Evolutionary conservation across 2,113 vertebrate species (phyloP).

Genomic region (Motacilla tschutschensis): DNA sequence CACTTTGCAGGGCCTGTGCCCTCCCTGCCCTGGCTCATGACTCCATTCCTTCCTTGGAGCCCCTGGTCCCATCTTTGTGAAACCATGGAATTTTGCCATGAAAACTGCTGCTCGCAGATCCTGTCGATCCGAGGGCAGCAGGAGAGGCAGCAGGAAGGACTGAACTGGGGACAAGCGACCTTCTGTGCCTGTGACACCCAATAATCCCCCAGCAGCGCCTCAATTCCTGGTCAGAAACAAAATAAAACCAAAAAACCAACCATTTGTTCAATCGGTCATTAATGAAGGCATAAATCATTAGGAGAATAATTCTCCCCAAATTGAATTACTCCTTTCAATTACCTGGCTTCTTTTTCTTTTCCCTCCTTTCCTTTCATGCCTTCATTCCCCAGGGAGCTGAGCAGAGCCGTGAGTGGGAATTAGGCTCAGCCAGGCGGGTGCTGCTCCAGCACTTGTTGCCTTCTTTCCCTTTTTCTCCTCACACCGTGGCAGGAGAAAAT

Average conservation of each 20-base stretch:
- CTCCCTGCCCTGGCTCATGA: fast-evolving
- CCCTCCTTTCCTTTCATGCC: background rate
- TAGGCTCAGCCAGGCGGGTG: background rate
- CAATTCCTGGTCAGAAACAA: background rate
- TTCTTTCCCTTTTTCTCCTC: background rate
- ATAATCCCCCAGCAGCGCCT: background rate
- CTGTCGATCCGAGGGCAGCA: background rate
- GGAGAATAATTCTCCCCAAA: conserved; percentile 42
- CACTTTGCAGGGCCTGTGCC: fast-evolving
- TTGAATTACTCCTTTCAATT: conserved; percentile 45
- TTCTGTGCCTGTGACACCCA: background rate
- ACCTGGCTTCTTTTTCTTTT: background rate
- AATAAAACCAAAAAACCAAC: background rate
- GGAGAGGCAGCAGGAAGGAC: background rate
- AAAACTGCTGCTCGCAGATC: background rate
- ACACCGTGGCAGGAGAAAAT: background rate
- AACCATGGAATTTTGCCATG: background rate
- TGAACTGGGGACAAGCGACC: conserved; percentile 13
- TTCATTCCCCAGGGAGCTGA: background rate
- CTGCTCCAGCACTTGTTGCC: background rate
- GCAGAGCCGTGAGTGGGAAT: background rate
- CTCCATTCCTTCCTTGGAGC: fast-evolving
- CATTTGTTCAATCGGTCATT: conserved; percentile 39
- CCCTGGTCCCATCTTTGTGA: background rate
- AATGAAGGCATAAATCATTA: conserved; percentile 60